A percentile compares a stretch with the other conserved stretches of the same genome.
These are phyloP conservation scores for Oligia strigilis DNA, from an alignment of 2,888 invertebrate genomes.

Conservation along the genomic window DNA sequence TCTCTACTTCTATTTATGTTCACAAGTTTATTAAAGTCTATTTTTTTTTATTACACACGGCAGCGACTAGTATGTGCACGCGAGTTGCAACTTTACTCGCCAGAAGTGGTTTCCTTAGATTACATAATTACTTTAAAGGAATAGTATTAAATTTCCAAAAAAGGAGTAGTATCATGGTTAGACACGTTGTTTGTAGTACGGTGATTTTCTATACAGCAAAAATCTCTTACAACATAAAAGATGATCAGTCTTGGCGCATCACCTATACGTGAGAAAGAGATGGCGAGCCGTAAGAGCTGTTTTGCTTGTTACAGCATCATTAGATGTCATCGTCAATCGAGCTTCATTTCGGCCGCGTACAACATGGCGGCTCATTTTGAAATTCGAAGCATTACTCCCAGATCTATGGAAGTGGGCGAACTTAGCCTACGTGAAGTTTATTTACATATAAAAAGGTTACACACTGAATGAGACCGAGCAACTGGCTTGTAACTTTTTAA, in stretches of 20 bases:
- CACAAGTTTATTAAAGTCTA: slow-evolving; percentile 4
- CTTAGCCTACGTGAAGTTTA: slow-evolving; percentile 37
- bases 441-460: slow-evolving; percentile 50
- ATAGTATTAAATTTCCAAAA: neutral
- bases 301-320: neutral
- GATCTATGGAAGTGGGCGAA: slow-evolving; percentile 36
- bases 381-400: slow-evolving; percentile 42
- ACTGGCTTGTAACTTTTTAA: slow-evolving; percentile 21
- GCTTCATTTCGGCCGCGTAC: slow-evolving; percentile 30
- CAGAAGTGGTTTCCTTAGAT: slow-evolving; percentile 4
- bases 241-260: slow-evolving; percentile 16
- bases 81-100: neutral
- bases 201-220: slow-evolving; percentile 14
- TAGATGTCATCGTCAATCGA: neutral
- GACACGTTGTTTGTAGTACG: neutral
- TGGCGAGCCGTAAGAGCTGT: neutral
- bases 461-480: slow-evolving; percentile 23
- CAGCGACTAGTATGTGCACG: slow-evolving; percentile 29
- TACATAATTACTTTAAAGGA: slow-evolving; percentile 2
- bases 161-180: neutral
- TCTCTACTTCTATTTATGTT: neutral
- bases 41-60: slow-evolving; percentile 36
- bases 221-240: neutral
- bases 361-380: slow-evolving; percentile 25
- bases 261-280: neutral